Base-by-base conservation (phyloP, 2,888 invertebrate genomes). In the Acrobasis repandana region DNA sequence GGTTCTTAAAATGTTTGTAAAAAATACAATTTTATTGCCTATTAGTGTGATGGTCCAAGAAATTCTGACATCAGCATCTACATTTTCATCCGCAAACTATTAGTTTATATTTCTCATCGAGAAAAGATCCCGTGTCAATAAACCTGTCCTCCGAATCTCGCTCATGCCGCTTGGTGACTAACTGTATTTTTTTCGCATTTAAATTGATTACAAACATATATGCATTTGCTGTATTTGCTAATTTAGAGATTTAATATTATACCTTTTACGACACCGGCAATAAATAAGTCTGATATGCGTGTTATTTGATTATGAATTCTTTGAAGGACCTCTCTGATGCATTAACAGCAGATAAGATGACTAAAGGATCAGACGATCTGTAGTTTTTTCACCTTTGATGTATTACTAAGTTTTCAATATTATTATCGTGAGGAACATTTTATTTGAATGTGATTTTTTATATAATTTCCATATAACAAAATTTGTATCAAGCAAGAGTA, bases 211-310 rank as follows among this genome's bases (percentile, higher is more conserved):
- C 50, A 28, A 58, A 50, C 49, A 50, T 18, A n/a, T 18, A 36
- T 38, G 58, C 49, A 48, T 38, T 49, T 36, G 38, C 10, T 50
- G 58, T 58, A 56, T 20, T 48, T 36, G 49, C 49, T 58, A 50
- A 58, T 58, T 58, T 58, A 48, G 11, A 16, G 38, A 58, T 34
- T 58, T n/a, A 50, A 58, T 58, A 58, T 58, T 50, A 58, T 58
- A 58, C 34, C 18, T 58, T 58, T 58, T 58, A 16, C 16, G 49
- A 49, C 16, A 18, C 10, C 16, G 20, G 49, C 15, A 8, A 38
- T 36, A 48, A 48, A 58, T 49, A 58, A 49, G 50, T 34, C 38
- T 48, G 57, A 38, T 16, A 36, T 56, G 56, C 43, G 15, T 11
- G 47, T 15, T 48, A 57, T 57, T 47, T 48, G 28, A 58, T 34